A percentile compares a stretch with the other conserved stretches of the same genome.
Conservation (phyloP, 2,797 vertebrate species). For the Cryptoprocta ferox region DNA sequence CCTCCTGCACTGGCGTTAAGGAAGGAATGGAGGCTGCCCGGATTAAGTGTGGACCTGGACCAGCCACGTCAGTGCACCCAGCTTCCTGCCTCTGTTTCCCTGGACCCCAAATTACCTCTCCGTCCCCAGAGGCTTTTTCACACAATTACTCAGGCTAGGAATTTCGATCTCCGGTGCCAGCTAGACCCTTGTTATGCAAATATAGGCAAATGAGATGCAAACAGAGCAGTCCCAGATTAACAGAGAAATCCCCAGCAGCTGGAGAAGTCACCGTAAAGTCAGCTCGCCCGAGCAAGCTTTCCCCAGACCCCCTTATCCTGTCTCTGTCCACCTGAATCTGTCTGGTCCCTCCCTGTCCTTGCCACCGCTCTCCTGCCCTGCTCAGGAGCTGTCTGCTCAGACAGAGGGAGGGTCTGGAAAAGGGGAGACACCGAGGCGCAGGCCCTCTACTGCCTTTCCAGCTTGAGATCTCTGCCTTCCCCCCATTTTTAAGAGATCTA, state of each 20-base stretch:
- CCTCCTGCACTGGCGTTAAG: not conserved
- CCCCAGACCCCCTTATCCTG: not conserved
- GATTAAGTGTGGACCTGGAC: not conserved
- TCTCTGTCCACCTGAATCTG: not conserved
- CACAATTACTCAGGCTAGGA: slow-evolving; percentile 74
- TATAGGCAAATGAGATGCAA: slow-evolving; percentile 83
- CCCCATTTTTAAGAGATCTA: not conserved
- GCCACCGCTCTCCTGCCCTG: not conserved
- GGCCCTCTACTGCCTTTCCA: not conserved
- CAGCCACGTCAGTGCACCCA: not conserved
- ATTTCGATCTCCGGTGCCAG: slow-evolving; percentile 75
- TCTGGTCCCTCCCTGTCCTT: not conserved
- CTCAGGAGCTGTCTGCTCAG: not conserved
- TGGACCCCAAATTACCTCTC: slow-evolving; percentile 51
- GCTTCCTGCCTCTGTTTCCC: slow-evolving; percentile 22
- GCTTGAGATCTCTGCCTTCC: not conserved
- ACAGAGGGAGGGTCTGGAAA: not conserved
- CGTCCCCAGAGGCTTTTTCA: slow-evolving; percentile 68
- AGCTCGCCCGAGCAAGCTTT: slow-evolving; percentile 25
- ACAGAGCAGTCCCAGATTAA: slow-evolving; percentile 79
- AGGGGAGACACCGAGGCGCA: not conserved
- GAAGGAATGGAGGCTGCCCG: not conserved
- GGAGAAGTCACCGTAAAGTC: slow-evolving; percentile 77
- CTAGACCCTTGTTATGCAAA: slow-evolving; percentile 81
- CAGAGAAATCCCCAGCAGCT: slow-evolving; percentile 83